Evolutionary conservation across 2,113 vertebrate genomes (phyloP), one percentile per base, ranked within the genome.

Genomic region (Trinectes maculatus): DNA sequence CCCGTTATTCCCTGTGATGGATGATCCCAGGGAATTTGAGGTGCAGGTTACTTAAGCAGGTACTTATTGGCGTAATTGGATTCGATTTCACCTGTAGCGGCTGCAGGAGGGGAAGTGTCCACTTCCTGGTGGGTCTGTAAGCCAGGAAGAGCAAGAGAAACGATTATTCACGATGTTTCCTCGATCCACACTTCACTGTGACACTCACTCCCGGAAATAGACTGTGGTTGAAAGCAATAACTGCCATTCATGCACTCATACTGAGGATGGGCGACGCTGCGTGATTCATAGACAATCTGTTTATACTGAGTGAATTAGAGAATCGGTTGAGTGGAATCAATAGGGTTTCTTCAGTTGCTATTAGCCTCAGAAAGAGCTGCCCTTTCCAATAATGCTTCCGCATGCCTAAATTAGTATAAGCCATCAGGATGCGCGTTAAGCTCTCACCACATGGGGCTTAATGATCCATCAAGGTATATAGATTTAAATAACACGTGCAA

Each of bases 31-130:
- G 16, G 75, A 72, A 43, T 52, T 57, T 16, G 21, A 63, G 55
- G 60, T 85, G 42, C 77, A 49, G 70, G 78, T 79, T 87, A 74
- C 84, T 86, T 80, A 85, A 83, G 52, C 72, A 75, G 85, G 82
- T 85, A 82, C 80, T 87, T 87, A 85, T 71, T 59, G 74, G 69
- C 6, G 8, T 85, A 78, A 89, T 88, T 87, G 82, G 73, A 80
- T 85, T 90, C 70, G 75, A 86, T 88, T 80, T 76, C 73, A 87
- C 70, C 72, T 79, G 65, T 65, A 60, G 74, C 34, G 6, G 70
- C 48, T 6, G 47, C 56, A 39, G 11, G 40, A 31, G 15, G 46
- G 8, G 34, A 79, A 16, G 66, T 64, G 65, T 53, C 64, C 47
- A 31, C 26, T 71, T 68, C 59, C 31, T 39, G 8, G 48, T 29